Base-by-base conservation (phyloP, 2,888 invertebrate genomes). In the Hanleya hanleyi region DNA sequence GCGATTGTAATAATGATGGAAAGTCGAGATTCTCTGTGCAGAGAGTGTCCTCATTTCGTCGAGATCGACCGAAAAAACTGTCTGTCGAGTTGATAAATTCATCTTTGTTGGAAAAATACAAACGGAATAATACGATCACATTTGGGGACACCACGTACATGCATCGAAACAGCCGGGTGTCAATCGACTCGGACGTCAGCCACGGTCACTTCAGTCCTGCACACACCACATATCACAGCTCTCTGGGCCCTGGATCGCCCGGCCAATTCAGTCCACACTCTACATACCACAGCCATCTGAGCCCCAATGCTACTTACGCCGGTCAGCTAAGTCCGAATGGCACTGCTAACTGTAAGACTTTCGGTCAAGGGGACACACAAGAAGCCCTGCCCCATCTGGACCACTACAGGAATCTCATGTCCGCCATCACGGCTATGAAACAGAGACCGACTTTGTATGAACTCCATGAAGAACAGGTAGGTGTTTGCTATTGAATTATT, bases 381-480 rank as follows among this genome's bases (percentile, higher is more conserved):
- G 87, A 87, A 70, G 87, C 85, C 29, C 76, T 86, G 18, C 87
- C 87, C 35, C 84, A 85, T 69, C 79, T 85, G 51, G 87, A 86
- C 69, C 85, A 86, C 73, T 87, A 87, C 76, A 77, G 87, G 57
- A 87, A 87, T 79, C 76, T 87, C 35, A 73, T 87, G 70, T 84
- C 85, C 37, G 84, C 87, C 12, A 86, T 86, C n/a, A 81, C 81
- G 4, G 84, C 83, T n/a, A 67, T 87, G 41, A 85, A 84, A 75
- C 74, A 82, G 9, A 35, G 91, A 71, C 91, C 91, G 6, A 91
- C 91, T 1, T 78, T 91, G 3, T 89, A 88, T 50, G 89, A 91
- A 77, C 83, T 91, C 18, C 91, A 91, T 74, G 89, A 90, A 73
- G 89, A 86, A 84, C 79, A 85, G 83, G 85, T 86, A 76, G 70